phyloP scores from a whole-genome alignment of 2,113 vertebrate genomes.

The Bombycilla garrulus region DNA sequence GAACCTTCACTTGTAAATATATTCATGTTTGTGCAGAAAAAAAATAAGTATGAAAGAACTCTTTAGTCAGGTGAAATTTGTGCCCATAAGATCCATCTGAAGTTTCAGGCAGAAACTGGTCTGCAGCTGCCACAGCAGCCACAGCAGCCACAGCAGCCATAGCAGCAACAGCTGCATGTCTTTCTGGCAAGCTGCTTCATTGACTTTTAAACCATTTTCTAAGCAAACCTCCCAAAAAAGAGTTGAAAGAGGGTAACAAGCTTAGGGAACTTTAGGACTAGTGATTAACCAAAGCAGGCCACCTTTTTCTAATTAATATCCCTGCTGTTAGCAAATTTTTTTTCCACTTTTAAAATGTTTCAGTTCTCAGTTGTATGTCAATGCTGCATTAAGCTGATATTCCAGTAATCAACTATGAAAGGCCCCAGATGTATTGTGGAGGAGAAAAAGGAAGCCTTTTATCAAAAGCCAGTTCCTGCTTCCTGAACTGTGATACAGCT shows the following conservation, averaged over 20 bases:
- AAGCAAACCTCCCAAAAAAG: not conserved
- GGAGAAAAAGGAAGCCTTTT: constrained; percentile 75
- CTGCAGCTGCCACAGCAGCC: not conserved
- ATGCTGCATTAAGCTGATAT: constrained; percentile 57
- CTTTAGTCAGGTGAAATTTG: not conserved
- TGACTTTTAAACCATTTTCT: not conserved
- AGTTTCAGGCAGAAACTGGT: not conserved
- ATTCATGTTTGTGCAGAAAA: not conserved
- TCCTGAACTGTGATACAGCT: constrained; percentile 70
- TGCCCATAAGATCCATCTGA: not conserved
- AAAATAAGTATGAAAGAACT: not conserved
- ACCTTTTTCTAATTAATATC: constrained; percentile 58
- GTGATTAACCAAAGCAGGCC: constrained; percentile 31
- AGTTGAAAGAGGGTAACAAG: not conserved
- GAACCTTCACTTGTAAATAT: not conserved
- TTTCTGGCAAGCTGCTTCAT: not conserved
- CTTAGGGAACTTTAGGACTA: constrained; percentile 35
- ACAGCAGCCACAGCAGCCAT: not conserved
- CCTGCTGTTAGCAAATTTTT: constrained; percentile 24
- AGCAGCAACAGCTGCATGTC: not conserved
- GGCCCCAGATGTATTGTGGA: constrained; percentile 64
- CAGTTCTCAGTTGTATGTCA: constrained; percentile 66
- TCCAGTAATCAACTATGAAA: constrained; percentile 73
- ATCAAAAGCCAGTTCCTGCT: constrained; percentile 77
- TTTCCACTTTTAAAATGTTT: constrained; percentile 49